Evolutionary conservation across 2,888 invertebrate species (phyloP), one percentile per base, ranked within the genome.

Genomic region (Ischnus inquisitorius): DNA sequence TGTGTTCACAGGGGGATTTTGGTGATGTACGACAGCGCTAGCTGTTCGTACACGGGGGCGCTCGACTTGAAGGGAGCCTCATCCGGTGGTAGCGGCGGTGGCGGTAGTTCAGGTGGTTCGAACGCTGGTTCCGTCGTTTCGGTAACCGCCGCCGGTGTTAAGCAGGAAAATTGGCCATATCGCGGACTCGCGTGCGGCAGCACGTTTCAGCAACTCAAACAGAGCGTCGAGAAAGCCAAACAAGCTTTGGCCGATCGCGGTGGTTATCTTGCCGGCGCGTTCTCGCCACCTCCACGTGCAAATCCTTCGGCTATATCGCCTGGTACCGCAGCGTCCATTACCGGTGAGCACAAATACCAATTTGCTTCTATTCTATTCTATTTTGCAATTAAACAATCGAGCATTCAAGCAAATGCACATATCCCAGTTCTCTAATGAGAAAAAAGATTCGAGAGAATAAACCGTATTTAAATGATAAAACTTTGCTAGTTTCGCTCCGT

Each of bases 141-240:
- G 87, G 83, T 90, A 72, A 92, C 93, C 77, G 92, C 93, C 91
- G 90, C 92, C 28, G 93, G 94, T 68, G 92, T 93, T 48, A 93
- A 93, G 78, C 93, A 93, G 83, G 93, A 93, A 75, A 93, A 93
- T 80, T 94, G 94, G 93, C 94, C 94, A 5, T 98, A 98, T 93
- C 95, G 98, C 65, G 92, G 93, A 64, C 94, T 95, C 69, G 96
- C 97, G 82, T 95, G 95, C 91, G 97, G 97, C 90, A 97, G 97
- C 86, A 98, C 98, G 12, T 98, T 98, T 94, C 97, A 98, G 91
- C 97, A 98, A 92, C 94, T 98, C 85, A 98, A 98, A 90, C 98
- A 98, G 93, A 97, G 97, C 91, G 97, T 98, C 60, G 98, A 98
- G 92, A 98, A 98, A 92, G 98, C 98, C 60, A 98, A 98, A 92